These are phyloP conservation scores for Eremophila alpestris DNA, from an alignment of 2,797 vertebrate species.

Conservation along the genomic window DNA sequence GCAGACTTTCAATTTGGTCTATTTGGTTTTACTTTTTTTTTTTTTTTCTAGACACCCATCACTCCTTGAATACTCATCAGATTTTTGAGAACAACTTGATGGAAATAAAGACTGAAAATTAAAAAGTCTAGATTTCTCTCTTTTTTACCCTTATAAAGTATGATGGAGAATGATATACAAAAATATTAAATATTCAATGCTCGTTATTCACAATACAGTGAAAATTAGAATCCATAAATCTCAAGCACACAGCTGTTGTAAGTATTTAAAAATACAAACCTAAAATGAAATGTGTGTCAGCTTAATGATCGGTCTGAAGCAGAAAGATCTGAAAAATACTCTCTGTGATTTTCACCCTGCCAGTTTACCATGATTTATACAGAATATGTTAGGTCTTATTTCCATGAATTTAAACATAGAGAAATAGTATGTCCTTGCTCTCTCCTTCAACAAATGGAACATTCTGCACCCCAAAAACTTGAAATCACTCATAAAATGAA, in stretches of 20 bases:
- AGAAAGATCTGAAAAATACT: slow-evolving; percentile 41
- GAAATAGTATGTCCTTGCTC: slow-evolving; percentile 53
- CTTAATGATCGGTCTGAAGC: slow-evolving; percentile 24
- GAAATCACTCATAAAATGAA: slow-evolving; percentile 23
- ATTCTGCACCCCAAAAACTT: neutral
- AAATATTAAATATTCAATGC: slow-evolving; percentile 43
- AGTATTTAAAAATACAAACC: slow-evolving; percentile 61
- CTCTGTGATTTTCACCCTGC: slow-evolving; percentile 31
- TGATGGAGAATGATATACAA: neutral
- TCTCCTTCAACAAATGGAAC: slow-evolving; percentile 53
- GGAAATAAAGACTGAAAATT: slow-evolving; percentile 6
- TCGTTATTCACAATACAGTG: slow-evolving; percentile 21
- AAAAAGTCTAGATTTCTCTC: neutral
- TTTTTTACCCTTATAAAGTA: neutral
- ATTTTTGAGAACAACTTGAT: neutral
- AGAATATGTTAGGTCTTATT: slow-evolving; percentile 35
- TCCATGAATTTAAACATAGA: slow-evolving; percentile 39
- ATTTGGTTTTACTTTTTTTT: neutral
- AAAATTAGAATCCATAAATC: slow-evolving; percentile 57
- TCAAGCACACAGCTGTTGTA: slow-evolving; percentile 7
- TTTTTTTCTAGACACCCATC: neutral
- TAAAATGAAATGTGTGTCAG: slow-evolving; percentile 52
- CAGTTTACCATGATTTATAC: slow-evolving; percentile 55
- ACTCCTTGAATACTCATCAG: neutral
- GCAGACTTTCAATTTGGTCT: neutral